phyloP scores from a whole-genome alignment of 2,797 vertebrate species.

The Phylloscopus collybita region DNA sequence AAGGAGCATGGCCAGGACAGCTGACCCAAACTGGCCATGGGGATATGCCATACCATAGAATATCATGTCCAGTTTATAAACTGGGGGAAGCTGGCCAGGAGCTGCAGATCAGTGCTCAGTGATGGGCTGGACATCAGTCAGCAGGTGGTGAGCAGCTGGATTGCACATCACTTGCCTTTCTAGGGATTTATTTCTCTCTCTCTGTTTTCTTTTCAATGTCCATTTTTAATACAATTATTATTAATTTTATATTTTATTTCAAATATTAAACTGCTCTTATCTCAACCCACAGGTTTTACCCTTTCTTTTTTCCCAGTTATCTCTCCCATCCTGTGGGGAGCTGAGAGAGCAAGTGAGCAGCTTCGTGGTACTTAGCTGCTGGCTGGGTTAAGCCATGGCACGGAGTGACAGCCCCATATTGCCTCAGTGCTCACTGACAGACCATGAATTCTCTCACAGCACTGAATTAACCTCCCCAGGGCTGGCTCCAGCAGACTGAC shows the following conservation, averaged over 20 bases:
- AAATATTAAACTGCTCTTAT: neutral
- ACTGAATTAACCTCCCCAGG: neutral
- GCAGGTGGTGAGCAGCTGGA: neutral
- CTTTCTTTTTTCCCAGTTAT: neutral
- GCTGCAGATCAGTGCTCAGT: neutral
- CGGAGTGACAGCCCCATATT: neutral
- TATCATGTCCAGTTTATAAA: neutral
- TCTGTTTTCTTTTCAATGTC: neutral
- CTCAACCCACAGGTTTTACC: neutral
- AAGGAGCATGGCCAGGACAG: neutral
- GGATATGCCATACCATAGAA: neutral
- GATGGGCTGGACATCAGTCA: neutral
- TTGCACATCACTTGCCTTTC: neutral
- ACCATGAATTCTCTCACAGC: neutral
- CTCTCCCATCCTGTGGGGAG: neutral
- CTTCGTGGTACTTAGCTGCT: neutral
- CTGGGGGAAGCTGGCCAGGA: neutral
- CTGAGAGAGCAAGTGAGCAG: fast-evolving
- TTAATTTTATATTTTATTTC: neutral
- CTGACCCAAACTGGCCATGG: neutral
- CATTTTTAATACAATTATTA: neutral
- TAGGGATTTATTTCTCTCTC: neutral
- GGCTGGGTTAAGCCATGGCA: neutral
- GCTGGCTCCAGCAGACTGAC: neutral
- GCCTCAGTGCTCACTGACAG: neutral